phyloP scores from a whole-genome alignment of 2,888 invertebrate genomes.

The Nephrotoma guestfalica region DNA sequence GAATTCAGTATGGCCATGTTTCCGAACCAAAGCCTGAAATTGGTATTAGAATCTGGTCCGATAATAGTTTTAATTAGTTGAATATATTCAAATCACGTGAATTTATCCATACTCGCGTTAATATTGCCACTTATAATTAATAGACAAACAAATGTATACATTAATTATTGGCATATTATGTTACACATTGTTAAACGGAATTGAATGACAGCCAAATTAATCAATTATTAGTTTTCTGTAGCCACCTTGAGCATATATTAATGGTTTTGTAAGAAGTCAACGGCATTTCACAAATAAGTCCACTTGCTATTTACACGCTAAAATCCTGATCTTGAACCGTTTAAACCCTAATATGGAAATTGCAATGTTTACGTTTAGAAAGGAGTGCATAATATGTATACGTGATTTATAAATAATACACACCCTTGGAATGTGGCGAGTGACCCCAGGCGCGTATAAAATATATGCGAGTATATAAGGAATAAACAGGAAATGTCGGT shows the following conservation, averaged over 20 bases:
- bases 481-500: neutral
- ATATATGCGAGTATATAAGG: neutral
- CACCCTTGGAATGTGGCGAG: neutral
- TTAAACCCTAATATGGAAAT: neutral
- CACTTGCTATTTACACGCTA: neutral
- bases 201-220: no score
- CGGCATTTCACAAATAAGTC: neutral
- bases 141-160: no score
- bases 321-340: neutral
- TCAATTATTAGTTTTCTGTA: no score
- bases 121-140: no score
- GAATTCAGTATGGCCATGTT: no score
- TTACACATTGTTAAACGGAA: no score
- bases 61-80: no score
- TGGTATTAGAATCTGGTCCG: no score
- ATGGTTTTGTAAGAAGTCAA: neutral
- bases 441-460: neutral
- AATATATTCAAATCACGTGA: no score
- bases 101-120: no score
- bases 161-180: no score
- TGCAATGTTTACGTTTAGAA: neutral
- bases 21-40: no score
- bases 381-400: neutral
- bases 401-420: neutral
- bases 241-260: neutral